These are phyloP conservation scores for Drosophila austrosaltans DNA, from an alignment of 2,888 invertebrate species.

Conservation along the genomic window DNA sequence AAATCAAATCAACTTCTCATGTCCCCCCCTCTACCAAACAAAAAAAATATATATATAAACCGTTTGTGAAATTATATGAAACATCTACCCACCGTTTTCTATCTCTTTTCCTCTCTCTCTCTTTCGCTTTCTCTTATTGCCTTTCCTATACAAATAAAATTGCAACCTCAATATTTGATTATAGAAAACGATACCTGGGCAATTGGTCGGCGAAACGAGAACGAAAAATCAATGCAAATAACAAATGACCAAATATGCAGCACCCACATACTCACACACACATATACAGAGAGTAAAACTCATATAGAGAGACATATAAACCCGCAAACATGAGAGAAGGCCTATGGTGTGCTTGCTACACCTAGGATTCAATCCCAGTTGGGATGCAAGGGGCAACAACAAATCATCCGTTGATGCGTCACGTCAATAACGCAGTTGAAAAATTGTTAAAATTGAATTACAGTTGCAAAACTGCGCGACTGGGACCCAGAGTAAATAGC, in stretches of 20 bases:
- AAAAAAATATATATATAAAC: not conserved
- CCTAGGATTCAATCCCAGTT: not conserved
- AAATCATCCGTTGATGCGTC: constrained; percentile 78
- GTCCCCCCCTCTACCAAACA: not conserved
- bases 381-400: constrained; percentile 51
- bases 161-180: constrained; percentile 73
- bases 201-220: constrained; percentile 28
- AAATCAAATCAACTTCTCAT: constrained; percentile 19
- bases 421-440: constrained; percentile 82
- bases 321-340: constrained; percentile 37
- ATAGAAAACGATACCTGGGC: constrained; percentile 60
- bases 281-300: not conserved
- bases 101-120: not conserved
- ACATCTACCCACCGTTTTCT: not conserved
- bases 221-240: constrained; percentile 68
- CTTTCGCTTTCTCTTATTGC: not conserved
- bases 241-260: constrained; percentile 66
- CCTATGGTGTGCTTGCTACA: constrained; percentile 19
- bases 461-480: constrained; percentile 77
- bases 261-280: constrained; percentile 13
- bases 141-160: constrained; percentile 6
- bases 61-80: constrained; percentile 16
- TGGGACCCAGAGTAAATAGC: constrained; percentile 57
- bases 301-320: constrained; percentile 6
- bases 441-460: constrained; percentile 82